Conservation (phyloP, 2,113 vertebrate genomes). For the Trinectes maculatus region DNA sequence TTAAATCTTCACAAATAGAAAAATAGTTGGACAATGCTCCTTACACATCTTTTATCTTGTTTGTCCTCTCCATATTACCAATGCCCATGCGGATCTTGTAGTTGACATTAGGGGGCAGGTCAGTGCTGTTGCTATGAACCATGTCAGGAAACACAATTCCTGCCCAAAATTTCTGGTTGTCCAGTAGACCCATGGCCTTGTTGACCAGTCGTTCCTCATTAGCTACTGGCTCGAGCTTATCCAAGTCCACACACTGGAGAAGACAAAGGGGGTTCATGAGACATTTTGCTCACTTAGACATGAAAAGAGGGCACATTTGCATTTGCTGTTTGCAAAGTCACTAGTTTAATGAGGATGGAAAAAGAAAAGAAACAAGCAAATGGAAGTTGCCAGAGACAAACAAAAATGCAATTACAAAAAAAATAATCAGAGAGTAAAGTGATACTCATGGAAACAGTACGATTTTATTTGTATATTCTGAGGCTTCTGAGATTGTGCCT, state of each 20-base stretch:
- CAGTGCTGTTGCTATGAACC: slow-evolving; percentile 70
- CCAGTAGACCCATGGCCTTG: slow-evolving; percentile 91
- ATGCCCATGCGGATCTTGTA: slow-evolving; percentile 99
- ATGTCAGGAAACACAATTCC: slow-evolving; percentile 93
- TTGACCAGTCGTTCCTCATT: slow-evolving; percentile 92
- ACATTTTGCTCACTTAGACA: no score
- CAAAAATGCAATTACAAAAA: no score
- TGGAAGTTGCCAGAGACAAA: no score
- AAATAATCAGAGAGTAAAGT: no score
- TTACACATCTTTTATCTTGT: slow-evolving; percentile 97
- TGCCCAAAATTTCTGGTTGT: slow-evolving; percentile 96
- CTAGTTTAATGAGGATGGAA: no score
- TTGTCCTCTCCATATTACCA: slow-evolving; percentile 97
- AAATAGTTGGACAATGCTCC: neutral
- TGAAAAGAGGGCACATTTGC: neutral
- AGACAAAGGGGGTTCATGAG: neutral
- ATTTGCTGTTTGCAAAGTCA: no score
- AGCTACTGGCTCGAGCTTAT: slow-evolving; percentile 92
- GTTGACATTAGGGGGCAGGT: slow-evolving; percentile 90
- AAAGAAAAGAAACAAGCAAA: no score
- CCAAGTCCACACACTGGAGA: slow-evolving; percentile 92
- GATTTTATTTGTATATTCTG: no score
- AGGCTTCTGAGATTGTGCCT: no score
- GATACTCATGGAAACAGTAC: no score
- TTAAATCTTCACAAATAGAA: neutral